Percentiles rank a stretch among this genome's conserved stretches.
phyloP scores from a whole-genome alignment of 2,113 vertebrate species.

The Triplophysa dalaica region DNA sequence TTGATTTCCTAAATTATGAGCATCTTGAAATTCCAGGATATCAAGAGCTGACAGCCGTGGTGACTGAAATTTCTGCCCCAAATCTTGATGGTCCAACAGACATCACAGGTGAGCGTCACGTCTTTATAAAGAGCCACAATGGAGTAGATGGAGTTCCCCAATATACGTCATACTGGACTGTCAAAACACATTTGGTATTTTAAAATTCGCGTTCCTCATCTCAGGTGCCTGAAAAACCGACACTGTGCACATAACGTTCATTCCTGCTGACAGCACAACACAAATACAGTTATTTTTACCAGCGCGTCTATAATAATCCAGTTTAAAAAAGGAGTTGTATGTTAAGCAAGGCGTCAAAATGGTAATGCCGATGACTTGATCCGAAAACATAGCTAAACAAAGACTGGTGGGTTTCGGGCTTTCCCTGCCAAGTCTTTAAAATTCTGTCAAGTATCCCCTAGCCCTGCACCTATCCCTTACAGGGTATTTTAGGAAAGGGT shows the following conservation, averaged over 20 bases:
- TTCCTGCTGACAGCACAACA: constrained; percentile 65
- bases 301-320: constrained; percentile 23
- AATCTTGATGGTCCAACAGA: constrained; percentile 65
- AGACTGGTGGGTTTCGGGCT: constrained; percentile 13
- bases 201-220: not conserved
- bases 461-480: constrained; percentile 53
- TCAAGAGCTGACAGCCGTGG: constrained; percentile 88
- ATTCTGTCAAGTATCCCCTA: constrained; percentile 44
- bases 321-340: constrained; percentile 51
- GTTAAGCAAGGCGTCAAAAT: constrained; percentile 50
- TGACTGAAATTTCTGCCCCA: constrained; percentile 83
- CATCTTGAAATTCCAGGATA: constrained; percentile 68
- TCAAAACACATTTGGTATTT: constrained; percentile 3
- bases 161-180: not conserved
- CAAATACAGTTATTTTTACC: constrained; percentile 74
- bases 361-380: constrained; percentile 33
- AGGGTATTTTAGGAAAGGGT: constrained; percentile 69
- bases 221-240: constrained; percentile 56
- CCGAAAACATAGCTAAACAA: constrained; percentile 36
- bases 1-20: constrained; percentile 70
- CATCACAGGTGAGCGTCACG: constrained; percentile 53
- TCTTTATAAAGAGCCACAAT: not conserved
- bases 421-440: constrained; percentile 30
- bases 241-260: constrained; percentile 35
- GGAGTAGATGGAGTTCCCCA: not conserved